Evolutionary conservation across 2,888 invertebrate species (phyloP).

Genomic region (Leucophenga montana): DNA sequence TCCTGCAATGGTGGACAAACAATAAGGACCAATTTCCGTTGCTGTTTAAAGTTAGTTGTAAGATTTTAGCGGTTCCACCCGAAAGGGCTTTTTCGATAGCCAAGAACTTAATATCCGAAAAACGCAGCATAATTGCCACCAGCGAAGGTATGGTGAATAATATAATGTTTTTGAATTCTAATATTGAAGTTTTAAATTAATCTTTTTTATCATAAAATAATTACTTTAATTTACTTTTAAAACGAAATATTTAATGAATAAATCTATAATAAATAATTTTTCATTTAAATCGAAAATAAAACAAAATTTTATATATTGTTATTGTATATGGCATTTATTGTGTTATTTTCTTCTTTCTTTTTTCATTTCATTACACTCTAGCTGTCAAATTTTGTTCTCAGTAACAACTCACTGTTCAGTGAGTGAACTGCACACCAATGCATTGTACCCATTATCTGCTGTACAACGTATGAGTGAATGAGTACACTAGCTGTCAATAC

Average conservation of each 20-base stretch:
- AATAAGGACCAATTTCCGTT: slow-evolving; percentile 36
- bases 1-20: slow-evolving; percentile 16
- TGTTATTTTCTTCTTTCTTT: too few species aligned
- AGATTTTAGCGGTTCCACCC: slow-evolving; percentile 40
- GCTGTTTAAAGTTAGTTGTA: slow-evolving; percentile 39
- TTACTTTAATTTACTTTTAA: not conserved
- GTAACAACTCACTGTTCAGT: too few species aligned
- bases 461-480: too few species aligned
- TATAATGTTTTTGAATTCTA: slow-evolving; percentile 38
- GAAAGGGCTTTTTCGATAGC: slow-evolving; percentile 37
- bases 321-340: too few species aligned
- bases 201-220: slow-evolving; percentile 18
- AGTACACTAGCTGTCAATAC: too few species aligned
- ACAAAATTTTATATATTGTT: too few species aligned
- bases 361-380: too few species aligned
- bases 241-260: slow-evolving; percentile 2
- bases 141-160: slow-evolving; percentile 30
- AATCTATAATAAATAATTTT: too few species aligned
- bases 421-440: too few species aligned
- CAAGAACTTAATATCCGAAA: slow-evolving; percentile 36
- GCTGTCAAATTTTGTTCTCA: too few species aligned
- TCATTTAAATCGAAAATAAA: too few species aligned
- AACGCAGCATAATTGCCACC: slow-evolving; percentile 22
- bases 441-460: too few species aligned
- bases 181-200: slow-evolving; percentile 18